phyloP scores from a whole-genome alignment of 1,140 invertebrate genomes.

The Asbolus verrucosus region DNA sequence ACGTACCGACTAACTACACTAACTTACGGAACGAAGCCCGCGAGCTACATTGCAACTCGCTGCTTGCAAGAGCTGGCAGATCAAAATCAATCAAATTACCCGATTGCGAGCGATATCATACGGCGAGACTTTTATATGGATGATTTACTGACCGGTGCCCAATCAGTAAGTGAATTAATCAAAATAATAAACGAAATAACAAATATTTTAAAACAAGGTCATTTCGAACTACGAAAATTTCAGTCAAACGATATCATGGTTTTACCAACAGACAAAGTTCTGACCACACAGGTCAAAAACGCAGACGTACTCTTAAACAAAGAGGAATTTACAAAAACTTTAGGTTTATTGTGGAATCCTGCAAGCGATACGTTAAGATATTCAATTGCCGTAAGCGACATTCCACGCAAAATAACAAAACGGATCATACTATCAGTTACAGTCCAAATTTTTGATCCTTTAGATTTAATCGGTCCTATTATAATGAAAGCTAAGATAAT shows the following conservation, averaged over 20 bases:
- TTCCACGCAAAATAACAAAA: not conserved
- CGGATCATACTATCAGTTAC: conserved; percentile 40
- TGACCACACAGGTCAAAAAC: not conserved
- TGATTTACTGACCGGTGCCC: conserved; percentile 63
- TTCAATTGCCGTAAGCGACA: not conserved
- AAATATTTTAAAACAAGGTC: not conserved
- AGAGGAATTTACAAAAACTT: conserved; percentile 2
- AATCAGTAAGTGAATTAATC: conserved; percentile 48
- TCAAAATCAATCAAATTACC: conserved; percentile 39
- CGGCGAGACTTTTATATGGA: conserved; percentile 66
- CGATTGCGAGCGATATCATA: conserved; percentile 54
- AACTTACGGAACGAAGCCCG: conserved; percentile 59
- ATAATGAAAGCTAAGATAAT: conserved; percentile 59
- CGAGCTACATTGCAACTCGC: conserved; percentile 61
- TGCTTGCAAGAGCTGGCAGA: not conserved
- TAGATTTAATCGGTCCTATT: conserved; percentile 58
- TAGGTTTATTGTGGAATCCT: conserved; percentile 34
- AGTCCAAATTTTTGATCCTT: conserved; percentile 50
- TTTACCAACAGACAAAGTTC: not conserved
- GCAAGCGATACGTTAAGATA: not conserved
- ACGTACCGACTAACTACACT: conserved; percentile 57
- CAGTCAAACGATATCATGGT: not conserved
- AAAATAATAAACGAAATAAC: conserved; percentile 30
- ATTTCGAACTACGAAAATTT: not conserved
- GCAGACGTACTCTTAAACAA: not conserved